Conservation (phyloP, 2,797 vertebrate genomes). For the Tragopan temminckii region DNA sequence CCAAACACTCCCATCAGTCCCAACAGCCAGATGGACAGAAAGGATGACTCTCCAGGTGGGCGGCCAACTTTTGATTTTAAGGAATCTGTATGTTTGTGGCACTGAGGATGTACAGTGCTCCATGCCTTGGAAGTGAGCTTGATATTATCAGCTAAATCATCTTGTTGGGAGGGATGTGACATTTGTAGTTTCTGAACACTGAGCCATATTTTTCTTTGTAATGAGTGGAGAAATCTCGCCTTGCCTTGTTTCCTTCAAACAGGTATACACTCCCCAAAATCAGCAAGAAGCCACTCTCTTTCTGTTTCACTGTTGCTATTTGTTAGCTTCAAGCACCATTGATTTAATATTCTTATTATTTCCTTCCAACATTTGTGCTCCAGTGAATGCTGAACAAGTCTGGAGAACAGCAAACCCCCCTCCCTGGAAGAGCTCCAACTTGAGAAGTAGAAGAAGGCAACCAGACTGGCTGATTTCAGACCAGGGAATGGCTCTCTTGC, state of each 20-base stretch:
- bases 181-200: background rate
- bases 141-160: background rate
- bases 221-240: background rate
- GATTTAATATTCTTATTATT: background rate
- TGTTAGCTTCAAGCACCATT: background rate
- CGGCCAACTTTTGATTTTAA: background rate
- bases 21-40: background rate
- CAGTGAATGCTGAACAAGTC: background rate
- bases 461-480: conserved; percentile 28
- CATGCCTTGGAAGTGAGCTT: background rate
- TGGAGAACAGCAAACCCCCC: background rate
- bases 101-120: too few species aligned
- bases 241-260: background rate
- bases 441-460: background rate
- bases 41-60: background rate
- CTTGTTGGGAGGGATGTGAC: background rate
- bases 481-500: conserved; percentile 34
- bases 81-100: background rate
- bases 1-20: background rate
- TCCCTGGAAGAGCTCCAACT: conserved; percentile 11
- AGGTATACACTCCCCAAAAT: background rate
- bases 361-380: background rate
- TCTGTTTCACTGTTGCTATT: background rate
- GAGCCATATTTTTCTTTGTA: background rate
- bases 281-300: background rate